Evolutionary conservation across 1,140 invertebrate species (phyloP), one percentile per base, ranked within the genome.

Genomic region (Ylistrum balloti): DNA sequence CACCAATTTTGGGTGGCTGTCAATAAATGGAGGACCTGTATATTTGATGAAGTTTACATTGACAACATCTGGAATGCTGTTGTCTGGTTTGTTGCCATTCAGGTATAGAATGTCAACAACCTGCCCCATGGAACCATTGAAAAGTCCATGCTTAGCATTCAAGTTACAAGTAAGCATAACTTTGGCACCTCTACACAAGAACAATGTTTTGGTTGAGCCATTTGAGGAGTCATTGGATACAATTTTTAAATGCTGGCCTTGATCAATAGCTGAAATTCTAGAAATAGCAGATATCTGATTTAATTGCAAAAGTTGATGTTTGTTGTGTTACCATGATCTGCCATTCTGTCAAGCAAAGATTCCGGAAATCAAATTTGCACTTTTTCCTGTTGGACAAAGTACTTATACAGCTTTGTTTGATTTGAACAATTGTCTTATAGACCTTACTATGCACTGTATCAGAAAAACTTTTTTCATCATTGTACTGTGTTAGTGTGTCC

Each of bases 361-460:
- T 33, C 92, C 92, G 33, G 89, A 89, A n/a, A 92, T 91, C 0
- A 91, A 3, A 56, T 92, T 92, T 11, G 92, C 92, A 88, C 90
- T 91, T 33, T 89, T 92, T 0, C 92, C 92, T 32, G 92, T 92
- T 33, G 92, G 92, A 88, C 90, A 91, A 0, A 92, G 34, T 28
- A 91, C 88, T 87, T 90, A 90, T 32, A 92, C 90, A 86, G 34
- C 13, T 48, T 89, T 91, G 41, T 92, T 92, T 17, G 41, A 74
- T n/a, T 88, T 34, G 56, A 91, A 91, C n/a, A 91, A 15, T 15
- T 13, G 0, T 33, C 92, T 13, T 22, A 91, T 88, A 86, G 88
- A 41, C 38, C 90, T 90, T 0, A 91, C 89, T 20, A 91, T 9
- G 33, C 90, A 91, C 56, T 92, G 91, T 1, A 89, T 91, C 0